These are phyloP conservation scores for Microctonus hyperodae DNA, from an alignment of 2,888 invertebrate species.

Conservation along the genomic window DNA sequence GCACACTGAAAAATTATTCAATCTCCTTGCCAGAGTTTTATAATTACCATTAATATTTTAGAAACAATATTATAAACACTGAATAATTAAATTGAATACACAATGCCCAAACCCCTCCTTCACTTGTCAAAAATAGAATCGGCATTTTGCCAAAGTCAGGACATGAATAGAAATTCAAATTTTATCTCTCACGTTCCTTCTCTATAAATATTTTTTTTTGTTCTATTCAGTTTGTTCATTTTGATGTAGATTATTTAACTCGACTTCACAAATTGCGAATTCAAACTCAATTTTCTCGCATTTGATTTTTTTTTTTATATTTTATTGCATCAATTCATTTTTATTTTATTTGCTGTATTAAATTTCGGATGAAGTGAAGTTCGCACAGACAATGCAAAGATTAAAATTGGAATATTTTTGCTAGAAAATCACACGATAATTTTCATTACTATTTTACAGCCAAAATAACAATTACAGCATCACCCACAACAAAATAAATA, in stretches of 20 bases:
- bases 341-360: neutral
- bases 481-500: neutral
- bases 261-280: neutral
- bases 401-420: too few relatives aligned
- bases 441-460: neutral
- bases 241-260: neutral
- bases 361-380: neutral
- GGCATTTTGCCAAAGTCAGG: slow-evolving; percentile 56
- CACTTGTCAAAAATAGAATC: slow-evolving; percentile 60
- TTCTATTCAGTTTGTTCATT: slow-evolving; percentile 25
- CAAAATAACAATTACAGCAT: neutral
- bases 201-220: slow-evolving; percentile 37
- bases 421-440: too few relatives aligned
- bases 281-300: neutral
- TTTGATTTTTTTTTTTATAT: too few relatives aligned
- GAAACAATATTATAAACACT: slow-evolving; percentile 32
- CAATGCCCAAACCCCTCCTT: slow-evolving; percentile 59
- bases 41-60: neutral
- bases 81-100: slow-evolving; percentile 58
- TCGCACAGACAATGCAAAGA: too few relatives aligned
- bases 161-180: slow-evolving; percentile 59
- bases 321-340: neutral
- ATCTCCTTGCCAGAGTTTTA: neutral
- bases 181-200: slow-evolving; percentile 59
- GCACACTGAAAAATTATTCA: too few relatives aligned